phyloP scores from a whole-genome alignment of 2,797 vertebrate species.

The Falco peregrinus region DNA sequence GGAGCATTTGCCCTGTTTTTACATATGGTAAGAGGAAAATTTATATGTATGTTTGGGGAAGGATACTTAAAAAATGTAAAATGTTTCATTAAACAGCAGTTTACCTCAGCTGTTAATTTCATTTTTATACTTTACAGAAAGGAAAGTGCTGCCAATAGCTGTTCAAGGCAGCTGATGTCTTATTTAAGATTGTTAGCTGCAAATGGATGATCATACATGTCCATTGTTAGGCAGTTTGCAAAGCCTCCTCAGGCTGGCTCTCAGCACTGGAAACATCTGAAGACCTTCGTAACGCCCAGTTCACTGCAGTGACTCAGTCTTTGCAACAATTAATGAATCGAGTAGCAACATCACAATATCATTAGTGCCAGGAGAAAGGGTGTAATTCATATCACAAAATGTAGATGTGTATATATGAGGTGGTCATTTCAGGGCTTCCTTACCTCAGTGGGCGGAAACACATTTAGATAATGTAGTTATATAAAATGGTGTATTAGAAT shows the following conservation, averaged over 20 bases:
- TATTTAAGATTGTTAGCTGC: neutral
- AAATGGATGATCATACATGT: neutral
- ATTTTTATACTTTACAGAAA: neutral
- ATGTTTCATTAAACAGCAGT: constrained; percentile 2
- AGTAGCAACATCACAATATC: neutral
- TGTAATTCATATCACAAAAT: neutral
- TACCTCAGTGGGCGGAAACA: neutral
- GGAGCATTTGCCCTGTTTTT: neutral
- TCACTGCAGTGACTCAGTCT: neutral
- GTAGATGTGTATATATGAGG: neutral
- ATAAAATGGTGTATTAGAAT: neutral
- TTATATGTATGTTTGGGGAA: neutral
- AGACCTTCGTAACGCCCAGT: neutral
- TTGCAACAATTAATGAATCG: neutral
- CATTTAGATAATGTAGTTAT: neutral
- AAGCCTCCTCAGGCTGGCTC: neutral
- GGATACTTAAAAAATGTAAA: neutral
- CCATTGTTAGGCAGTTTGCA: neutral
- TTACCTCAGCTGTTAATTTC: neutral
- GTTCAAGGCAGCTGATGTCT: neutral
- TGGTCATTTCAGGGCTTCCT: neutral
- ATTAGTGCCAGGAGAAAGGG: neutral
- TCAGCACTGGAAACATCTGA: neutral
- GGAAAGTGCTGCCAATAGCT: neutral
- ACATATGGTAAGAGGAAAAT: neutral